phyloP scores from a whole-genome alignment of 2,113 vertebrate species.

The Callospermophilus lateralis region DNA sequence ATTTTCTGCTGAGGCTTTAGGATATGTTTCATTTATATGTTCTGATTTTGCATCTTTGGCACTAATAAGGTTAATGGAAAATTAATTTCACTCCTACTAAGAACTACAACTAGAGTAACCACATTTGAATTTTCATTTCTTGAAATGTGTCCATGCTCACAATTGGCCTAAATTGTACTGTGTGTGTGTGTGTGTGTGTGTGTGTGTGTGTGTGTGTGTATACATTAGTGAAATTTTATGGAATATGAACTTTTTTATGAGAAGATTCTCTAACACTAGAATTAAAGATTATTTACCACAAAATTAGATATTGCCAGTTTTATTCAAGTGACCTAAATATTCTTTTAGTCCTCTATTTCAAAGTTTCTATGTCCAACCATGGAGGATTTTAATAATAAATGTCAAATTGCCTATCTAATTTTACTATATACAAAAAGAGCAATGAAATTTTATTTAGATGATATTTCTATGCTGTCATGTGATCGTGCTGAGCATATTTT shows the following conservation, averaged over 20 bases:
- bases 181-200: too few species aligned
- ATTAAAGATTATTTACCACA: not conserved
- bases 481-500: slow-evolving; percentile 35
- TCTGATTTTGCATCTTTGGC: not conserved
- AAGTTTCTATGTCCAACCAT: not conserved
- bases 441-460: slow-evolving; percentile 63
- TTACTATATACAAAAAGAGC: not conserved
- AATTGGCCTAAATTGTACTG: not conserved
- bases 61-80: slow-evolving; percentile 4
- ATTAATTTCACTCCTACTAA: not conserved
- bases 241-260: not conserved
- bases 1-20: not conserved
- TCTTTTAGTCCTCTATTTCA: not conserved
- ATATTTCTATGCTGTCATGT: slow-evolving; percentile 53
- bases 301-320: not conserved
- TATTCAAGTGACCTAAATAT: not conserved
- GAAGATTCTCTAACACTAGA: not conserved
- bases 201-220: too few species aligned
- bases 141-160: not conserved
- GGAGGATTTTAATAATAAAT: slow-evolving; percentile 31
- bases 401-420: not conserved
- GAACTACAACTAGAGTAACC: not conserved
- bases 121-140: not conserved
- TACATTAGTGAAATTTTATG: not conserved
- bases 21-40: not conserved